Evolutionary conservation across 2,797 vertebrate genomes (phyloP).

Genomic region (Meda fulgida): DNA sequence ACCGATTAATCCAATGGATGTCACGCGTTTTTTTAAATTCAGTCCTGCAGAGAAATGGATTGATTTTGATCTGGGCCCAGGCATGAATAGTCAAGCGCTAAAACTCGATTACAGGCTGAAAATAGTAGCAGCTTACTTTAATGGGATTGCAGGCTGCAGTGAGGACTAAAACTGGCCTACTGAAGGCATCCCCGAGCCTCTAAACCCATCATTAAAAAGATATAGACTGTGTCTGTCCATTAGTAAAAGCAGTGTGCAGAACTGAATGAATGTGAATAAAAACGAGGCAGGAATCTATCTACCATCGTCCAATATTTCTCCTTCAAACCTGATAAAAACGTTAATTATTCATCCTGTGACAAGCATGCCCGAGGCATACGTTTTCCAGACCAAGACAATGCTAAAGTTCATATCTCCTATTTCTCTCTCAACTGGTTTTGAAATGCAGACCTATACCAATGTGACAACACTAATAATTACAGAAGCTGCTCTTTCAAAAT

Average conservation of each 20-base stretch:
- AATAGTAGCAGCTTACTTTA: constrained; percentile 89
- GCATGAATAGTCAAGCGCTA: constrained; percentile 84
- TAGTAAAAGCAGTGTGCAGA: constrained; percentile 60
- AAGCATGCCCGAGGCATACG: neutral
- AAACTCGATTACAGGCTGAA: constrained; percentile 85
- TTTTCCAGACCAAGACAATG: neutral
- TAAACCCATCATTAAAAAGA: constrained; percentile 77
- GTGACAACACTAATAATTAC: neutral
- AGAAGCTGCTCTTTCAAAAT: neutral
- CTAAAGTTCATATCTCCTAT: neutral
- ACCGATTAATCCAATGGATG: constrained; percentile 2
- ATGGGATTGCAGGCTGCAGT: constrained; percentile 83
- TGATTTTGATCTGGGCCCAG: constrained; percentile 77
- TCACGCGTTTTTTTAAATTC: constrained; percentile 3
- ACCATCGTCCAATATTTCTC: neutral
- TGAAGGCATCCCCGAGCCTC: constrained; percentile 75
- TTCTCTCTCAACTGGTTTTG: neutral
- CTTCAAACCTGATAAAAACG: neutral
- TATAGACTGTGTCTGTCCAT: constrained; percentile 73
- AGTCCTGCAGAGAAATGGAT: constrained; percentile 49
- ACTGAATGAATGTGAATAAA: constrained; percentile 31
- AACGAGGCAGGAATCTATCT: neutral
- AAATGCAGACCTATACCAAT: neutral
- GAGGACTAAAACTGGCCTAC: constrained; percentile 55
- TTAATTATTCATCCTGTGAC: neutral